Conservation (phyloP, 1,140 invertebrate species). For the Muscidifurax raptorellus region DNA sequence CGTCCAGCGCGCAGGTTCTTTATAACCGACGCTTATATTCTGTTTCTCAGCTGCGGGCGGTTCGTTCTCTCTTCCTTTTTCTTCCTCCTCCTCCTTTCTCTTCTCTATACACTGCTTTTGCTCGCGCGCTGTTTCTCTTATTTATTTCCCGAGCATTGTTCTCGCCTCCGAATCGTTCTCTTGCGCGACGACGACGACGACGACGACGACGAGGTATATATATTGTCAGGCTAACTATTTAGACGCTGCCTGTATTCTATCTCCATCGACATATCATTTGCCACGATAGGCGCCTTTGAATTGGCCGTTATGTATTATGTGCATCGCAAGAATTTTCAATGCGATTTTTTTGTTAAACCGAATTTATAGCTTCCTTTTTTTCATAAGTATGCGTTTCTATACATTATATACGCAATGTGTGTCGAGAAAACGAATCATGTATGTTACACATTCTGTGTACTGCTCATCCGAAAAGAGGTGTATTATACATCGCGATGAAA, state of each 20-base stretch:
- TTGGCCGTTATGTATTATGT: background rate
- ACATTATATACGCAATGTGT: no score
- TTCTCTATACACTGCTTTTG: background rate
- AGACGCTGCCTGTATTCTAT: background rate
- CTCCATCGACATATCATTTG: constrained; percentile 23
- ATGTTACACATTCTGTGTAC: no score
- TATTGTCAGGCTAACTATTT: constrained; percentile 39
- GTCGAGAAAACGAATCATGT: no score
- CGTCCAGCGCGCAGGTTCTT: background rate
- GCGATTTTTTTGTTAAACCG: background rate
- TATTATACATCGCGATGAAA: no score
- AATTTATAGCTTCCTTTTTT: no score
- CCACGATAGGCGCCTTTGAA: background rate
- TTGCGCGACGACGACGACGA: no score
- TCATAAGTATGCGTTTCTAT: no score
- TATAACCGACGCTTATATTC: background rate
- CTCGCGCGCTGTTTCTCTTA: constrained; percentile 11
- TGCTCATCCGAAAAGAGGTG: no score
- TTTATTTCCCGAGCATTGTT: constrained; percentile 46
- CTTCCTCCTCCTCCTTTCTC: background rate
- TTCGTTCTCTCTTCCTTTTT: constrained; percentile 3
- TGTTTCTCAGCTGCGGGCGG: constrained; percentile 16
- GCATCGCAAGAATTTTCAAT: background rate
- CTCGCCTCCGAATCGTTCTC: constrained; percentile 21
- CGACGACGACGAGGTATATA: background rate